These are phyloP conservation scores for Brachyistius frenatus DNA, from an alignment of 2,113 vertebrate genomes.

Conservation along the genomic window DNA sequence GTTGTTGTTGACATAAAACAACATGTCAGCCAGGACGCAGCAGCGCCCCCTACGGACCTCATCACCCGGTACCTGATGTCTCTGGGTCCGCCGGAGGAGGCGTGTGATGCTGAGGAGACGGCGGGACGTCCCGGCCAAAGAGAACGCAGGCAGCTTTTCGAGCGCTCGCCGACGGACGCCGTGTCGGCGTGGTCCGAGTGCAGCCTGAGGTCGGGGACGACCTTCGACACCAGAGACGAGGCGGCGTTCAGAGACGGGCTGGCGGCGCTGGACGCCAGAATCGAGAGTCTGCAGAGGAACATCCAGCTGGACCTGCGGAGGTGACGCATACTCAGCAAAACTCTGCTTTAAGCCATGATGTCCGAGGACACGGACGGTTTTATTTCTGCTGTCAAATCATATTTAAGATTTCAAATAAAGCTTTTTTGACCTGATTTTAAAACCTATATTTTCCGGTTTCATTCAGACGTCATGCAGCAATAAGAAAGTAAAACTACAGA, in stretches of 20 bases:
- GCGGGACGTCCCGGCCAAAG: too few relatives aligned
- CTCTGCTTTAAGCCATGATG: background rate
- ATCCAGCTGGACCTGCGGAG: conserved; percentile 84
- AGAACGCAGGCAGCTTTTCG: conserved; percentile 10
- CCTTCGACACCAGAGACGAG: conserved; percentile 91
- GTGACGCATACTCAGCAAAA: conserved; percentile 50
- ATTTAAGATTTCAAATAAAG: too few relatives aligned
- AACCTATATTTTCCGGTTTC: too few relatives aligned
- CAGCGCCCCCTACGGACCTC: conserved; percentile 17
- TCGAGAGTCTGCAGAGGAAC: conserved; percentile 90
- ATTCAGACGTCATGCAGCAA: too few relatives aligned
- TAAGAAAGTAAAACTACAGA: too few relatives aligned
- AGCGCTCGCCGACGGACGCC: conserved; percentile 78
- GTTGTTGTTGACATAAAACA: background rate
- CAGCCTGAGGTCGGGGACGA: conserved; percentile 87
- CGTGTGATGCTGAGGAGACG: background rate
- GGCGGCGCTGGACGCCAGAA: conserved; percentile 93
- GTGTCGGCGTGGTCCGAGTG: conserved; percentile 85
- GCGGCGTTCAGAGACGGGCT: conserved; percentile 90
- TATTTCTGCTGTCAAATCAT: too few relatives aligned
- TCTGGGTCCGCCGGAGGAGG: conserved; percentile 16
- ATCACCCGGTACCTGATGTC: conserved; percentile 62
- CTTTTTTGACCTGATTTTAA: too few relatives aligned
- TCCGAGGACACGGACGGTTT: too few relatives aligned
- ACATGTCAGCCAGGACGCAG: background rate